Conservation (phyloP, 2,888 invertebrate species). For the Drosophila borealis region DNA sequence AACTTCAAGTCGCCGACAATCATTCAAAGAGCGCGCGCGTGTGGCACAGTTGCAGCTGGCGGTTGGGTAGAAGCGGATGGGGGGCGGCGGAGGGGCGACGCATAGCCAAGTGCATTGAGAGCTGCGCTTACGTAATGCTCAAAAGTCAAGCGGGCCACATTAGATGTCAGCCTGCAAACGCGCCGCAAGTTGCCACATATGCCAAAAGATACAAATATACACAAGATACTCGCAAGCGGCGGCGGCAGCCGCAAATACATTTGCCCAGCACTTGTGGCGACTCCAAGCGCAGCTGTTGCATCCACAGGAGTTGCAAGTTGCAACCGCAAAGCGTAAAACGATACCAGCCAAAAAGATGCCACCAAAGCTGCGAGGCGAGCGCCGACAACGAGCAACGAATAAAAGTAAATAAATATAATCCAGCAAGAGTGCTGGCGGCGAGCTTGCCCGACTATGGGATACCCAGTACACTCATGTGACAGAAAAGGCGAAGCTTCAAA, state of each 20-base stretch:
- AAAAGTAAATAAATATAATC: slow-evolving; percentile 34
- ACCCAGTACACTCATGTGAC: background rate
- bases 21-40: slow-evolving; percentile 44
- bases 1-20: slow-evolving; percentile 13
- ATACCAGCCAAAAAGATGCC: slow-evolving; percentile 32
- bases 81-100: slow-evolving; percentile 9
- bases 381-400: slow-evolving; percentile 5
- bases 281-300: slow-evolving; percentile 48
- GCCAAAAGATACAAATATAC: slow-evolving; percentile 39
- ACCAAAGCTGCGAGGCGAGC: slow-evolving; percentile 5
- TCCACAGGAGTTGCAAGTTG: slow-evolving; percentile 18
- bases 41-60: slow-evolving; percentile 63
- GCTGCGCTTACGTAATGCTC: slow-evolving; percentile 69
- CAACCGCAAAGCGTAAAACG: slow-evolving; percentile 57
- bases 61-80: background rate
- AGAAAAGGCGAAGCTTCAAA: background rate
- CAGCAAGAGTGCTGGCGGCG: background rate
- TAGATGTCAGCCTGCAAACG: slow-evolving; percentile 19
- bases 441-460: background rate
- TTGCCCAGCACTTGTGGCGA: slow-evolving; percentile 58
- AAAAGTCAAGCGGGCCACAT: slow-evolving; percentile 73
- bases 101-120: slow-evolving; percentile 43
- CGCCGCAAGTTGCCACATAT: slow-evolving; percentile 58
- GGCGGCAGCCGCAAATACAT: slow-evolving; percentile 21
- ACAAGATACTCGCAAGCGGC: slow-evolving; percentile 1